Base-by-base conservation (phyloP, 2,888 invertebrate genomes). In the Cosmia pyralina region DNA sequence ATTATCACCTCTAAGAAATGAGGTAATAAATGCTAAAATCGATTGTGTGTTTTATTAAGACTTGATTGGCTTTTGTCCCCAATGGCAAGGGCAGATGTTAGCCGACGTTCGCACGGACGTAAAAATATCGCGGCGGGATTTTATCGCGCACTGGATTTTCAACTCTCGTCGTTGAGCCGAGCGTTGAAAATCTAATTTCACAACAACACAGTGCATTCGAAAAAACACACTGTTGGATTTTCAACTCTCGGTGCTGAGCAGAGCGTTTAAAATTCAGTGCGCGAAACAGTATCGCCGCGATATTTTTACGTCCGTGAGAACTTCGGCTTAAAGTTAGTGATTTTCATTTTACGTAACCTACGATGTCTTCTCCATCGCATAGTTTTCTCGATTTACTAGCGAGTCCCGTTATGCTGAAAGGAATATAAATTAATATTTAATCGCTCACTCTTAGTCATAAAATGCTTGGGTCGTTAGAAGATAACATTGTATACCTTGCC, bases 381-480 rank as follows among this genome's bases (percentile, higher is more conserved):
- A 60, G n/a, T 48, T 53, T 58, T 52, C 75, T 44, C 41, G 55
- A 77, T 77, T 80, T 80, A 77, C 75, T 75, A 53, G 19, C 41
- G 7, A 57, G 75, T 63, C 52, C 81, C 81, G 81, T 52, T 80
- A 80, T 38, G 22, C 13, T 75, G 67, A 81, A 80, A 80, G 52
- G 81, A 81, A 80, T 66, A 77, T 77, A 77, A 77, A 77, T 77
- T 80, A 74, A 77, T 77, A 77, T 77, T 81, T 80, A 66, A 77
- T 80, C 60, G 75, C 46, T 62, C 53, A 67, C 60, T 75, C 34
- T 48, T n/a, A 34, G 46, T 62, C 75, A 66, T 77, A 77, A 77
- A 77, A 57, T 57, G 19, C 52, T 65, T 17, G 19, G 22, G 55
- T 57, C 50, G 58, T 72, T 53, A 66, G 28, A 57, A 52, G 28